These are phyloP conservation scores for Apaloderma vittatum DNA, from an alignment of 2,113 vertebrate genomes.

Conservation along the genomic window DNA sequence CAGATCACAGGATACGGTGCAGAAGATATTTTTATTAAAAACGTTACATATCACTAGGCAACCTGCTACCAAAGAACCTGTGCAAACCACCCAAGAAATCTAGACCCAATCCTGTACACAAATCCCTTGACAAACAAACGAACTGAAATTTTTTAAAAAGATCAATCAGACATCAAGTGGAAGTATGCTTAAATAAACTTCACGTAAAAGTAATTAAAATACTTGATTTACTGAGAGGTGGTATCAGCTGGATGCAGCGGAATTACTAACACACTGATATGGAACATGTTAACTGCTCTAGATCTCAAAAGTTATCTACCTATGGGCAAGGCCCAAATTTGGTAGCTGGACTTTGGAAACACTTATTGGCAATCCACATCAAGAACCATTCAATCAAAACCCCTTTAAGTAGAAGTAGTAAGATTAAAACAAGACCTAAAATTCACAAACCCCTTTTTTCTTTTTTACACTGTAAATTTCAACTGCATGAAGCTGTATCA, in stretches of 20 bases:
- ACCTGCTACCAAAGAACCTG: background rate
- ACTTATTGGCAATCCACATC: background rate
- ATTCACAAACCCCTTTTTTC: background rate
- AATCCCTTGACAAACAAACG: background rate
- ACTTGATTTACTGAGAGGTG: background rate
- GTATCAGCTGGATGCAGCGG: background rate
- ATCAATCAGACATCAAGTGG: background rate
- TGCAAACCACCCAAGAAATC: background rate
- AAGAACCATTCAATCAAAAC: background rate
- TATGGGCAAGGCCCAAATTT: background rate
- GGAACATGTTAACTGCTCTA: background rate
- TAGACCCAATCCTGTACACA: background rate
- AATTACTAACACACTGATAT: background rate
- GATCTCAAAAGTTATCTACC: background rate
- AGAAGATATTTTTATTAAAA: background rate
- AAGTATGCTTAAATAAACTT: background rate
- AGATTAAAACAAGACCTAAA: background rate
- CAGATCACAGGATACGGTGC: background rate
- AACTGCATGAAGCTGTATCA: background rate
- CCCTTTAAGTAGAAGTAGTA: background rate
- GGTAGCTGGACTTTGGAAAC: background rate
- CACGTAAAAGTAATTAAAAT: background rate
- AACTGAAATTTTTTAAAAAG: background rate
- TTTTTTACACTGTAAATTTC: background rate
- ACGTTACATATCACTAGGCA: fast-evolving